Percentiles rank a stretch among this genome's conserved stretches.
Conservation (phyloP, 2,888 invertebrate genomes). For the Fragum sueziense region DNA sequence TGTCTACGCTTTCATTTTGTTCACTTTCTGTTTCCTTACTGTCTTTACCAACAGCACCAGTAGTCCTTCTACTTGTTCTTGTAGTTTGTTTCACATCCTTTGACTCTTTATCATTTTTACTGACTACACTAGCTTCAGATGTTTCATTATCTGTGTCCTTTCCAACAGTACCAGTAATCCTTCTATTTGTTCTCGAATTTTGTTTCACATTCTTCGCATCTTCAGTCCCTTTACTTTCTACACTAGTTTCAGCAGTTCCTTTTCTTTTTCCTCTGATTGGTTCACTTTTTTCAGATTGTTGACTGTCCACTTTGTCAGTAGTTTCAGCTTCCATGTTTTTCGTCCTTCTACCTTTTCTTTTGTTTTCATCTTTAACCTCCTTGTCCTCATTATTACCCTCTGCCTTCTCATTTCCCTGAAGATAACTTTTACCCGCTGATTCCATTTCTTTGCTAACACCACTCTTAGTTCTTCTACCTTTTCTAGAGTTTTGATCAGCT, state of each 20-base stretch:
- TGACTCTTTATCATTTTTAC: background rate
- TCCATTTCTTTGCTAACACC: background rate
- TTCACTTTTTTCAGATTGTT: background rate
- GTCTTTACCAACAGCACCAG: background rate
- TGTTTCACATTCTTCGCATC: background rate
- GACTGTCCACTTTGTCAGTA: background rate
- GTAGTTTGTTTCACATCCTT: background rate
- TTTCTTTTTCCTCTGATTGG: background rate
- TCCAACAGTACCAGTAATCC: background rate
- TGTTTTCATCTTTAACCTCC: background rate
- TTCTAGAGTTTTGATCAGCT: background rate
- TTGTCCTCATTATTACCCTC: background rate
- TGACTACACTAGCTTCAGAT: too few species aligned
- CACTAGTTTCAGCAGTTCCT: too few species aligned
- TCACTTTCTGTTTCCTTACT: background rate
- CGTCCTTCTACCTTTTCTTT: background rate
- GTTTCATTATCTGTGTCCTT: background rate
- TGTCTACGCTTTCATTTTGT: background rate
- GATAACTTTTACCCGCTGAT: too few species aligned
- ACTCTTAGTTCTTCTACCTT: conserved; percentile 3
- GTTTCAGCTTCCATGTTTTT: background rate
- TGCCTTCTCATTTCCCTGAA: background rate
- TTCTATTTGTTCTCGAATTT: background rate
- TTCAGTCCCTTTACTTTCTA: too few species aligned
- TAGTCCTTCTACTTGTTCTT: background rate